A percentile compares a stretch with the other conserved stretches of the same genome.
phyloP scores from a whole-genome alignment of 2,797 vertebrate genomes.

The Catamblyrhynchus diadema region DNA sequence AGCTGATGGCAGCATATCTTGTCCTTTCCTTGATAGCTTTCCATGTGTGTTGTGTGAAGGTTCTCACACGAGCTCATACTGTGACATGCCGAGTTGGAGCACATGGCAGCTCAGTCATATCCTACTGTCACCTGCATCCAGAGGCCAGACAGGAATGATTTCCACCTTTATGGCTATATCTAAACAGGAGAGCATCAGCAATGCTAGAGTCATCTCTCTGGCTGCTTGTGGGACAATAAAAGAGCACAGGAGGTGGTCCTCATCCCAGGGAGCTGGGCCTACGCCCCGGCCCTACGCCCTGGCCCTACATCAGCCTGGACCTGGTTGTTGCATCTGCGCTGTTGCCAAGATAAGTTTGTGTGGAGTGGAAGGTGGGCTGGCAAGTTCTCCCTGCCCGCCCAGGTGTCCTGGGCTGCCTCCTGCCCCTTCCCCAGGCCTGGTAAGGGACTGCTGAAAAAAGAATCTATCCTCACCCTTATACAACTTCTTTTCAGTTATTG shows the following conservation, averaged over 20 bases:
- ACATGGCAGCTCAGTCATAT: not conserved
- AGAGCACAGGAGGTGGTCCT: not conserved
- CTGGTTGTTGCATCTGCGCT: not conserved
- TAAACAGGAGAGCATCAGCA: not conserved
- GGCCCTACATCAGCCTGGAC: not conserved
- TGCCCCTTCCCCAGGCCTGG: not conserved
- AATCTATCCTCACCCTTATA: accelerated
- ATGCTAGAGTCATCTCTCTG: not conserved
- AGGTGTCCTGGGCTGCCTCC: not conserved
- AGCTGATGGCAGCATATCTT: not conserved
- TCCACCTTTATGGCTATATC: not conserved
- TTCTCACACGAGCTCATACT: not conserved
- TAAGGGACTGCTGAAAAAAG: not conserved
- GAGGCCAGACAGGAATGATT: not conserved
- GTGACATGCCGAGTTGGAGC: not conserved
- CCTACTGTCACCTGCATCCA: not conserved
- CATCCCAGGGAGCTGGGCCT: too few species aligned
- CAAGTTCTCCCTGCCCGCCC: not conserved
- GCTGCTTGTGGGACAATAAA: not conserved
- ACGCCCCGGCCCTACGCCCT: not conserved
- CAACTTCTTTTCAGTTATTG: not conserved
- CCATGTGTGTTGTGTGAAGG: not conserved
- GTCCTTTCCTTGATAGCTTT: not conserved
- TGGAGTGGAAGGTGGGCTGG: not conserved
- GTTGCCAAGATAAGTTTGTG: not conserved